phyloP scores from a whole-genome alignment of 2,113 vertebrate genomes.

The Melanerpes formicivorus region DNA sequence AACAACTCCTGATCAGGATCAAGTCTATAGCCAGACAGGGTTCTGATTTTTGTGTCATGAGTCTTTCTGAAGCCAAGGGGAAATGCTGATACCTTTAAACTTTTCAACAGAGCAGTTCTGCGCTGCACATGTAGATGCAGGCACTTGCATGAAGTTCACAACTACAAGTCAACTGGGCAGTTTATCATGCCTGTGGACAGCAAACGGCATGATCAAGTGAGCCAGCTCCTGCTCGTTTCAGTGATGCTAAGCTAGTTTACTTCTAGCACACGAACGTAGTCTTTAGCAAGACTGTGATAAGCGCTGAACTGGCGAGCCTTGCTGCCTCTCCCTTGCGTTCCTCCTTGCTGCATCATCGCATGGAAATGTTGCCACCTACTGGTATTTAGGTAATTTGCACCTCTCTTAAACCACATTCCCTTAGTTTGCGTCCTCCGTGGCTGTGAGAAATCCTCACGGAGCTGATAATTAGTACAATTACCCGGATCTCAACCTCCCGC shows the following conservation, averaged over 20 bases:
- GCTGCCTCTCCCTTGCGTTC: background rate
- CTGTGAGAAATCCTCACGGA: background rate
- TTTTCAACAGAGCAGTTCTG: fast-evolving
- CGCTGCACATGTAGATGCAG: fast-evolving
- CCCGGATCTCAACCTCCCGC: background rate
- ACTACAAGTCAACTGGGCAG: background rate
- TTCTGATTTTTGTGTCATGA: background rate
- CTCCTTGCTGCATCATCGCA: fast-evolving
- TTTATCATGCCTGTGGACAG: background rate
- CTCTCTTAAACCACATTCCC: background rate
- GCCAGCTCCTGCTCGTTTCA: background rate
- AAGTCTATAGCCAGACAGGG: background rate
- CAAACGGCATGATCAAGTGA: background rate
- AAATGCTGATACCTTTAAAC: background rate
- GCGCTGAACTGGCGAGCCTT: fast-evolving
- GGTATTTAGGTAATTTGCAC: background rate
- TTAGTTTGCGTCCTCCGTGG: background rate
- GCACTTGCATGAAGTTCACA: fast-evolving
- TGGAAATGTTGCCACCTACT: conserved; percentile 57
- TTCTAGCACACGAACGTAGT: fast-evolving
- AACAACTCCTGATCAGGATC: background rate
- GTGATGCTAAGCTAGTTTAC: background rate
- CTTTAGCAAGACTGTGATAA: fast-evolving
- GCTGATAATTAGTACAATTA: background rate
- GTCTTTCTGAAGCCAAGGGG: background rate